Evolutionary conservation across 64 coral and sea anemone species (phyloP), one percentile per base, ranked within the genome.

Genomic region (Dendrophyllia cribrosa): DNA sequence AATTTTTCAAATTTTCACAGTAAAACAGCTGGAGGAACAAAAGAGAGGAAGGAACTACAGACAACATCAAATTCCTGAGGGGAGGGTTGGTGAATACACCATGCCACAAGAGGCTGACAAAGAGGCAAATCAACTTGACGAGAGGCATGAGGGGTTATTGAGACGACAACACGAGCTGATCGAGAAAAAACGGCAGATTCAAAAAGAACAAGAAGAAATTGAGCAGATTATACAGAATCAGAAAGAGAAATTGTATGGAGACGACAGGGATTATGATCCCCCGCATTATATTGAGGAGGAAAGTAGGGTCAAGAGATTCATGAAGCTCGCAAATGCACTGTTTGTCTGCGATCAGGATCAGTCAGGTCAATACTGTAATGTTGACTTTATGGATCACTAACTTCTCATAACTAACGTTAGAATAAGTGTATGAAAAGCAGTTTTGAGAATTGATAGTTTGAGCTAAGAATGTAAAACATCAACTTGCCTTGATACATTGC

Each of bases 201-300:
- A 86, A 66, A 76, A 89, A 11, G 95, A 93, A 14, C 91, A 96
- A 64, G 91, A 96, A 72, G 95, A 93, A n/a, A 66, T 96, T 56
- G 86, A 90, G 6, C 88, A 65, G 10, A 78, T 79, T 20, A 84
- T 96, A 45, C 53, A 67, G 14, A 44, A 76, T 9, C 85, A 96
- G 71, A 90, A 61, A 11, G 77, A 86, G 17, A 76, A 89, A 59
- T 19, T 78, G 9, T 90, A 89, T 89, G 86, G 64, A 1, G 43
- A 15, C 12, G 76, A 61, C 0, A 58, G 64, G 52, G 75, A 73
- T 58, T 49, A 59, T 59, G 89, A 82, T 19, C 76, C 64, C 0
- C 19, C 58, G 1, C 79, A 14, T 74, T 65, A 81, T 55, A 10
- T 15, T 19, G 59, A 86, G 52, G 52, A 92, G 46, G 94, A 95